phyloP scores from a whole-genome alignment of 2,888 invertebrate genomes.

The Stenurella melanura region DNA sequence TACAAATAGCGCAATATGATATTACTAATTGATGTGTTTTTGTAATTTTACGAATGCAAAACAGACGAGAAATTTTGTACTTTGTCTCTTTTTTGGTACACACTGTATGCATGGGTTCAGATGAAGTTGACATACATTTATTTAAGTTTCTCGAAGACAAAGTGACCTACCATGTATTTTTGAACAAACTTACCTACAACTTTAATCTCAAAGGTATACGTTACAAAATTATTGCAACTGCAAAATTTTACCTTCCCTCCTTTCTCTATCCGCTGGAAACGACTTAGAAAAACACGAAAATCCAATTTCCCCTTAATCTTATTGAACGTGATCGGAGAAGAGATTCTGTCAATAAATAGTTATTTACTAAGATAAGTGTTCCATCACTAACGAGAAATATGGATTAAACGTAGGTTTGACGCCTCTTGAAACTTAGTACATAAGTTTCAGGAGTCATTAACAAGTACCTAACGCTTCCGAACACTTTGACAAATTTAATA shows the following conservation, averaged over 20 bases:
- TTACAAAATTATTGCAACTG: not conserved
- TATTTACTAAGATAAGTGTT: conserved; percentile 26
- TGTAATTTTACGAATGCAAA: too few species aligned
- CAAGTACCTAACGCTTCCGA: conserved; percentile 12
- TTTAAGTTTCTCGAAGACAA: not conserved
- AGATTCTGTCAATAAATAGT: conserved; percentile 19
- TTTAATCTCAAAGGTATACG: not conserved
- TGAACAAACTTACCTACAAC: not conserved
- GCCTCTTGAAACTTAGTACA: conserved; percentile 10
- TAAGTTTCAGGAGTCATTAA: not conserved
- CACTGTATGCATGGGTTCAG: too few species aligned
- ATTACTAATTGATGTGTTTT: too few species aligned
- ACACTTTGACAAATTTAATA: conserved; percentile 30
- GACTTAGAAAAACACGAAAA: not conserved
- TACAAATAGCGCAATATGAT: too few species aligned
- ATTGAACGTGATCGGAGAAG: conserved; percentile 2
- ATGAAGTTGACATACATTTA: too few species aligned
- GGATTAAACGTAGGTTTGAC: conserved; percentile 29
- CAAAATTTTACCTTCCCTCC: not conserved
- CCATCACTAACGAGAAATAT: conserved; percentile 28
- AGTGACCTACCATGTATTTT: not conserved
- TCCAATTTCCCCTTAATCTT: conserved; percentile 12
- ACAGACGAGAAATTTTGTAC: too few species aligned
- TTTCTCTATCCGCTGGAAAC: not conserved
- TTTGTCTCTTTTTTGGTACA: too few species aligned